phyloP scores from a whole-genome alignment of 2,113 vertebrate genomes.

The Seriola quinqueradiata region DNA sequence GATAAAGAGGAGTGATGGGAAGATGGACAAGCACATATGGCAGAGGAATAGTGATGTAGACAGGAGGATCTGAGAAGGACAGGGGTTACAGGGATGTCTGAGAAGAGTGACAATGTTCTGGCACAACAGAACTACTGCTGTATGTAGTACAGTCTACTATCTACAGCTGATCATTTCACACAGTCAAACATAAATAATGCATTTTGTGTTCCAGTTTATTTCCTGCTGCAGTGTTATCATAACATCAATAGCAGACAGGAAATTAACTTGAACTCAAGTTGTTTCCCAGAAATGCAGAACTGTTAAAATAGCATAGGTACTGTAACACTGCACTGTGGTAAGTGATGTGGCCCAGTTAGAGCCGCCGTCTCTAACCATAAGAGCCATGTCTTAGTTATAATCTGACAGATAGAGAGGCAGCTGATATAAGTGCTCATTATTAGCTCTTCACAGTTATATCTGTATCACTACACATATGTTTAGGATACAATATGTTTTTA shows the following conservation, averaged over 20 bases:
- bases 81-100: neutral
- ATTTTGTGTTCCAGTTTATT: constrained; percentile 9
- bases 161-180: neutral
- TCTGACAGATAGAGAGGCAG: neutral
- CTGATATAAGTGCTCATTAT: neutral
- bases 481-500: neutral
- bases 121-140: neutral
- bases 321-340: neutral
- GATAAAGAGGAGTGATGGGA: constrained; percentile 26
- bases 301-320: neutral
- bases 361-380: neutral
- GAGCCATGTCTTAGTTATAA: constrained; percentile 19
- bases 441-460: neutral
- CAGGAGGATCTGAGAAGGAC: neutral
- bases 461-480: neutral
- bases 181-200: constrained; percentile 1
- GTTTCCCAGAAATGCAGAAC: neutral
- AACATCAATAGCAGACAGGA: constrained; percentile 3
- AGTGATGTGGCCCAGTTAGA: constrained; percentile 3
- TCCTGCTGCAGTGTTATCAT: constrained; percentile 36
- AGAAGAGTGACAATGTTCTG: neutral
- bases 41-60: constrained; percentile 1
- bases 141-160: no score
- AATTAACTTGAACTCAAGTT: neutral
- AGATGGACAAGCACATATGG: neutral